phyloP scores from a whole-genome alignment of 1,140 invertebrate species.

The Muscidifurax raptorellus region DNA sequence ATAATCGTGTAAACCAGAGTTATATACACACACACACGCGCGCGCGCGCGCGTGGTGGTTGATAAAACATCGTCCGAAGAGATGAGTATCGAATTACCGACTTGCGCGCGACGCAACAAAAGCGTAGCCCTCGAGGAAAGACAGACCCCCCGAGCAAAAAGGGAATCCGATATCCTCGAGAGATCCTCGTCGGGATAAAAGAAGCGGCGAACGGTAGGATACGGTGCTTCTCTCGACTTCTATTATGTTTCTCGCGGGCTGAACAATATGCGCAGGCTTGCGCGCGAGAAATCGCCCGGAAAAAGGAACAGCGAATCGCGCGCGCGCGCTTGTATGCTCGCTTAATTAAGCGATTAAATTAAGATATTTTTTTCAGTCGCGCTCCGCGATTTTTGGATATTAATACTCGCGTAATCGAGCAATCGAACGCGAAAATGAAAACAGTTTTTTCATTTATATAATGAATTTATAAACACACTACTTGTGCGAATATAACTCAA shows the following conservation, averaged over 20 bases:
- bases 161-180: slow-evolving; percentile 34
- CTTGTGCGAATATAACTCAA: no score
- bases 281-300: slow-evolving; percentile 21
- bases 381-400: no score
- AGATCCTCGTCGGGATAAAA: slow-evolving; percentile 26
- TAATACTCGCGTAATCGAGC: no score
- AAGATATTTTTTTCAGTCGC: no score
- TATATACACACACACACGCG: neutral
- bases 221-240: neutral
- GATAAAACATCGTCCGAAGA: slow-evolving; percentile 27
- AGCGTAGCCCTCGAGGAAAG: neutral
- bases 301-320: neutral
- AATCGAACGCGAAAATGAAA: no score
- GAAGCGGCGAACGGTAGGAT: slow-evolving; percentile 32
- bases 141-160: neutral
- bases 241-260: no score
- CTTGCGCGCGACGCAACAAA: slow-evolving; percentile 15
- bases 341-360: no score
- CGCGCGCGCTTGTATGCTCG: neutral
- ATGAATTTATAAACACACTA: no score
- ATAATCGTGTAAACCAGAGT: slow-evolving; percentile 41
- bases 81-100: slow-evolving; percentile 42
- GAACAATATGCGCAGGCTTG: slow-evolving; percentile 23
- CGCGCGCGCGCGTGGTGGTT: neutral
- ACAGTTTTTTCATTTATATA: no score